phyloP scores from a whole-genome alignment of 2,113 vertebrate genomes.

The Microcebus lehilahytsara region DNA sequence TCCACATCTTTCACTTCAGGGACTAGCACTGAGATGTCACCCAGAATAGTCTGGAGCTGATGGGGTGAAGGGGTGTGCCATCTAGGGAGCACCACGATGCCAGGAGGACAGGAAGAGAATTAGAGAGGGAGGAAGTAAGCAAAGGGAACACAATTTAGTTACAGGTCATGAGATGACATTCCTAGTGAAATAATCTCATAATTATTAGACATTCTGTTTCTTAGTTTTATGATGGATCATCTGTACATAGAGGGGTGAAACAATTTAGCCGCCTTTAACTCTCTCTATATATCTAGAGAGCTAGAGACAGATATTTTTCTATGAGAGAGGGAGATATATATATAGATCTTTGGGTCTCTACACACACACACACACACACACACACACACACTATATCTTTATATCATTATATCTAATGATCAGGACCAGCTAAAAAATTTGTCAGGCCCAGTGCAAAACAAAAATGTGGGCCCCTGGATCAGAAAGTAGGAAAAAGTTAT shows the following conservation, averaged over 20 bases:
- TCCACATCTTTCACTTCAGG: background rate
- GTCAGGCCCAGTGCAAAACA: background rate
- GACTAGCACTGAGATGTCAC: background rate
- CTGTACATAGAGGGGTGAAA: background rate
- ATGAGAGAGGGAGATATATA: background rate
- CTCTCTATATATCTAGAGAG: background rate
- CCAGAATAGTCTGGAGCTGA: background rate
- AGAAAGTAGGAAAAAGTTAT: background rate
- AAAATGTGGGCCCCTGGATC: background rate
- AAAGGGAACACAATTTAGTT: background rate
- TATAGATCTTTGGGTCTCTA: background rate
- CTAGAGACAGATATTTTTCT: too few relatives aligned
- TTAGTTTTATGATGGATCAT: background rate
- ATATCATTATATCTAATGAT: background rate
- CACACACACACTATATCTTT: too few relatives aligned
- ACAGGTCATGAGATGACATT: background rate
- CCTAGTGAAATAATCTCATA: background rate
- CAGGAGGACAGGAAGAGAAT: background rate
- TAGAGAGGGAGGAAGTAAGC: background rate
- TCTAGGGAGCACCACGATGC: background rate
- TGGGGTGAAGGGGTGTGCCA: background rate
- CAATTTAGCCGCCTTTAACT: background rate
- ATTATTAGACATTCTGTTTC: background rate
- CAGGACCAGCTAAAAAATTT: background rate
- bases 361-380: too few relatives aligned